Evolutionary conservation across 2,113 vertebrate genomes (phyloP), one percentile per base, ranked within the genome.

Genomic region (Puntigrus tetrazona): DNA sequence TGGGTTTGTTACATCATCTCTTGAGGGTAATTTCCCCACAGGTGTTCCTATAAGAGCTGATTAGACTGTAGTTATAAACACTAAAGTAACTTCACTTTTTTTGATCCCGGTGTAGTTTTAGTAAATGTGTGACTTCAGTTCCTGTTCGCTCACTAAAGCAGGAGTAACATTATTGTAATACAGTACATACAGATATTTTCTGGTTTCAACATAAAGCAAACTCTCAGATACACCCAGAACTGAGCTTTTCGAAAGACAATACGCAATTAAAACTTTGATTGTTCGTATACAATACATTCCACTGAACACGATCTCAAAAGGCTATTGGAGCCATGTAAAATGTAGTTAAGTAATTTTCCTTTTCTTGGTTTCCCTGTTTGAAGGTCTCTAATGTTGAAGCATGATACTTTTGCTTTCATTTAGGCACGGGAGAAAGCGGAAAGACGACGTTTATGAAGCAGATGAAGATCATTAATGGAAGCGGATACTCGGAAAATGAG

Each of bases 381-480:
- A 6, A 57, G 55, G 22, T 57, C 1, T 57, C 3, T 20, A 50
- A 57, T 55, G 18, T 22, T 55, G 18, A 55, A 55, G 18, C 55
- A 25, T 59, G 1, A 59, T 29, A 2, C 10, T 87, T 90, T 97
- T 72, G 92, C 93, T 25, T 96, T 97, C 82, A 97, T 61, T 79
- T 88, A 98, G 96, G 97, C 20, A 94, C 96, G 0, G 95, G 96
- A 0, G 96, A 97, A 88, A 97, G 97, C 0, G 96, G 96, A 0
- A 98, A 98, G 90, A 98, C 96, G 86, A 97, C 97, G 0, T 97
- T 97, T 91, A 96, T 97, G 91, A 95, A 97, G 76, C 97, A 98
- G 87, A 96, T 98, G 96, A 93, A 95, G 5, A 97, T 97, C 89
- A 97, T 97, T 89, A 96, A 97, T 0, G 97, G 96, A 0, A 87